Percentiles rank a stretch among this genome's conserved stretches.
Conservation (phyloP, 2,888 invertebrate genomes). For the Cosmia trapezina region DNA sequence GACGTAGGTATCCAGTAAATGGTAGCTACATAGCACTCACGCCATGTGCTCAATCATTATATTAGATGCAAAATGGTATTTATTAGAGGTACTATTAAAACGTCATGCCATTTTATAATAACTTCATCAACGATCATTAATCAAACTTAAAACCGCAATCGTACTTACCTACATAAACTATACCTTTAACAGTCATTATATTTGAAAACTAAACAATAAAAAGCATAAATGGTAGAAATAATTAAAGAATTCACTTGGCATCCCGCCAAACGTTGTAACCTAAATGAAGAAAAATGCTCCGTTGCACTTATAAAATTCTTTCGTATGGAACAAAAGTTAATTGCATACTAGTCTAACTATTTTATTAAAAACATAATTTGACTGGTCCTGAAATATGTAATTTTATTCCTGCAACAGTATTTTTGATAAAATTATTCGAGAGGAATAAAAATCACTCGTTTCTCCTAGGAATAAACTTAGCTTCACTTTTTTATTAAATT, state of each 20-base stretch:
- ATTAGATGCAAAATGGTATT: no score
- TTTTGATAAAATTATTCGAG: neutral
- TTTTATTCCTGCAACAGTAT: neutral
- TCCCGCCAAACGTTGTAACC: slow-evolving; percentile 37
- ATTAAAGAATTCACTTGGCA: slow-evolving; percentile 52
- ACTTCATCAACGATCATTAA: neutral
- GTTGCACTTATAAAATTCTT: slow-evolving; percentile 44
- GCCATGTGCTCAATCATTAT: no score
- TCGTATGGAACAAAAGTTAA: slow-evolving; percentile 38
- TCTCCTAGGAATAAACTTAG: neutral
- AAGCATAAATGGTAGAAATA: slow-evolving; percentile 39
- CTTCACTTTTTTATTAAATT: neutral
- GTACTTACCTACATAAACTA: neutral
- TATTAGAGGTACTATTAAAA: no score
- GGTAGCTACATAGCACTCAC: no score
- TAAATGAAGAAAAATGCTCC: slow-evolving; percentile 45
- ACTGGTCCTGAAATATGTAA: neutral
- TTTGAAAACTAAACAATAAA: slow-evolving; percentile 31
- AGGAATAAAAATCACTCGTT: neutral
- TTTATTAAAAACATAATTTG: neutral
- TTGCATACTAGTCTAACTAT: slow-evolving; percentile 16
- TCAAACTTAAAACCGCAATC: slow-evolving; percentile 16
- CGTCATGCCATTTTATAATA: no score
- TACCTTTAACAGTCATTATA: slow-evolving; percentile 14
- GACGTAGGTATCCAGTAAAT: no score